Percentiles rank a stretch among this genome's conserved stretches.
phyloP scores from a whole-genome alignment of 2,888 invertebrate genomes.

The Pristionchus mayeri region DNA sequence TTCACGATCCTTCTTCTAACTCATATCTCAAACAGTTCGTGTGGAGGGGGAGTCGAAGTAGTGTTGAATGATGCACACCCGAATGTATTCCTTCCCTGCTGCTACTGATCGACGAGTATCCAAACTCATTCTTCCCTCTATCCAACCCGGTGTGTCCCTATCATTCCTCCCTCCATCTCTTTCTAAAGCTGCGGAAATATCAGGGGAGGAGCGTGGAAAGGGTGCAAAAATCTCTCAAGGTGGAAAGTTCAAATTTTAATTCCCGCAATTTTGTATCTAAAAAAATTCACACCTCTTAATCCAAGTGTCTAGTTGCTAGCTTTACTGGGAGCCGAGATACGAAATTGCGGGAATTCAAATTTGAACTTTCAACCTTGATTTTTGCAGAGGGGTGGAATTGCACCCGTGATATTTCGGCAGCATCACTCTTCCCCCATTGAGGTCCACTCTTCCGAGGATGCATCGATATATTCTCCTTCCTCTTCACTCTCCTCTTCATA shows the following conservation, averaged over 20 bases:
- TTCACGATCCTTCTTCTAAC: background rate
- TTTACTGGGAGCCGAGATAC: too few species aligned
- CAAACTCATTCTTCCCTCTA: background rate
- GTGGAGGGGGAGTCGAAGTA: background rate
- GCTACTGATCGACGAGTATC: background rate
- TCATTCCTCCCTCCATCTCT: background rate
- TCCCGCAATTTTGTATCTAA: too few species aligned
- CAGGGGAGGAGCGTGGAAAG: too few species aligned
- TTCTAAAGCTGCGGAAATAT: too few species aligned
- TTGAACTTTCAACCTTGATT: too few species aligned
- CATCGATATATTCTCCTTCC: constrained; percentile 62
- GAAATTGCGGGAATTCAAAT: too few species aligned
- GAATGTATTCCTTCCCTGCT: background rate
- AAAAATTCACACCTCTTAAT: background rate
- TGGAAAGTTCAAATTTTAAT: too few species aligned
- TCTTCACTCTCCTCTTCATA: constrained; percentile 62
- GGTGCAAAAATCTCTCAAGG: too few species aligned
- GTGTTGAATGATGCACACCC: background rate
- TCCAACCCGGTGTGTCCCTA: background rate
- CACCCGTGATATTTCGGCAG: background rate
- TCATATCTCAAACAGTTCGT: background rate
- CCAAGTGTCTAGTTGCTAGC: too few species aligned
- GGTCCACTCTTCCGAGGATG: constrained; percentile 63
- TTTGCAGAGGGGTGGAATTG: too few species aligned
- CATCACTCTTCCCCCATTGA: constrained; percentile 31